Evolutionary conservation across 2,113 vertebrate genomes (phyloP), one percentile per base, ranked within the genome.

Genomic region (Oryctolagus cuniculus): DNA sequence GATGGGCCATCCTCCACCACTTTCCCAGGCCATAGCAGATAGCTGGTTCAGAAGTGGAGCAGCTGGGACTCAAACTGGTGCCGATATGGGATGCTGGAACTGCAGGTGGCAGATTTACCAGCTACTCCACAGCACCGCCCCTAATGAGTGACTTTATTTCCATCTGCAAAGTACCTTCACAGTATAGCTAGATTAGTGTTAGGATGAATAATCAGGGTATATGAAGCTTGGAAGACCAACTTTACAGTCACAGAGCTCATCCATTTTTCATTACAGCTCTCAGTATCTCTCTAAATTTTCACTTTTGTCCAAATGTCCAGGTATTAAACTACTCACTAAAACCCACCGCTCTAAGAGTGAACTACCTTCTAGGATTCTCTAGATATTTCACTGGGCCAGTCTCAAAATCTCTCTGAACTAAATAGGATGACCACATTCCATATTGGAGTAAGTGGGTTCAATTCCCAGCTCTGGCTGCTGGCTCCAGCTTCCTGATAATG

Each of bases 231-330:
- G 15, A 21, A 27, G 10, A 16, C 27, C 12, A 38, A 24, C 58
- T 85, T 55, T 58, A 31, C 1, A 74, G 16, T 13, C 58, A 19
- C 27, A n/a, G 10, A 81, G n/a, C n/a, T 13, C n/a, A 69, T 86
- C 16, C 3, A 0, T 78, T 49, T 73, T 81, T 53, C 70, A 81
- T 82, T 81, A 24, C 16, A 63, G 61, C 25, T 63, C 15, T 5
- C 58, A 73, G 13, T 90, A 44, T 72, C 69, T 69, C 73, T 38
- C 53, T 90, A 51, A 78, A 87, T 74, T 84, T 74, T 88, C 49
- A 73, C 15, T 58, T 94, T 91, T 58, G 2, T 15, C 29, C 6
- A 31, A 69, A 64, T 86, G 17, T 69, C 17, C 38, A 77, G 53
- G 8, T 29, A 81, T 94, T n/a, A 61, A 5, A 34, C 44, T 95